Evolutionary conservation across 2,113 vertebrate species (phyloP), one percentile per base, ranked within the genome.

Genomic region (Corythaixoides concolor): DNA sequence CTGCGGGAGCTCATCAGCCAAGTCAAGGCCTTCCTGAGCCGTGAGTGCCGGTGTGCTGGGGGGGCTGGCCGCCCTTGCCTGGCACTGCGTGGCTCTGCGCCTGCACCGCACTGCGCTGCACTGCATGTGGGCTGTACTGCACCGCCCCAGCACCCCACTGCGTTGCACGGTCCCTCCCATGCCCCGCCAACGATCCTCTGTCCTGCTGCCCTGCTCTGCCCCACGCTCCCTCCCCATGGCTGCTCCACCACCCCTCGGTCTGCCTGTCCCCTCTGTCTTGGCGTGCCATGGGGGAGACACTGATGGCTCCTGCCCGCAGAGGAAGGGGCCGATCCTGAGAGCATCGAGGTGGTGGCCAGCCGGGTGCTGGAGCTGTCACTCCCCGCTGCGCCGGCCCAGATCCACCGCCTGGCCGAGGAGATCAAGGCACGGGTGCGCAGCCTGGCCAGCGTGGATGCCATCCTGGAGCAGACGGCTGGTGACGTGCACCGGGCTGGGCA

Each of bases 291-390:
- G 67, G 66, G 49, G 35, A 26, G n/a, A 66, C 35, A 27, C 89
- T 95, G 76, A 92, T 59, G 3, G 90, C 78, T 97, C 70, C 94
- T 22, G 8, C 78, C 69, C 23, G 10, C 97, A 99, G 99, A 99
- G 98, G 99, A 99, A 76, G 99, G 99, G 5, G 99, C 99, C 1
- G 99, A 99, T 94, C 99, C 99, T 0, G 99, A 99, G 95, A 99
- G 99, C 97, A 99, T 99, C 45, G 99, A 99, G 90, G 98, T 98
- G 28, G 98, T 99, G 59, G 99, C 99, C 3, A 99, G 98, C 88
- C 98, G 98, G 1, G 99, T 99, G 62, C 90, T 99, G 97, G 98
- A 99, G 95, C 98, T 99, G 47, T 99, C 99, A 27, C 99, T 99
- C 84, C 99, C 99, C 0, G 99, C 99, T 0, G 99, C 99, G 1